Percentiles rank a stretch among this genome's conserved stretches.
phyloP scores from a whole-genome alignment of 2,888 invertebrate genomes.

The Ellobium chinense region DNA sequence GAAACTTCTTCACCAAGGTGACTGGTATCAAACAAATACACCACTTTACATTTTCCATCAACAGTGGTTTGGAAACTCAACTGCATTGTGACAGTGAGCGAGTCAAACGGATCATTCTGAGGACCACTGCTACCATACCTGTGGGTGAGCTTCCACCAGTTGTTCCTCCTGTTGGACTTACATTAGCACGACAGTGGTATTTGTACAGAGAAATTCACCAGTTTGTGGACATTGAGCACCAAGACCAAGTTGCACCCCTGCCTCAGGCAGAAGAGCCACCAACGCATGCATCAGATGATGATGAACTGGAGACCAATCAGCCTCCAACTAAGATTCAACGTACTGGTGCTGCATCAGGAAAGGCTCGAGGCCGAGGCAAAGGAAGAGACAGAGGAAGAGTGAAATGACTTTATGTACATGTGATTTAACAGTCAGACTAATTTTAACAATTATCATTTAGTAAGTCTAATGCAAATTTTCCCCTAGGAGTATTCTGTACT shows the following conservation, averaged over 20 bases:
- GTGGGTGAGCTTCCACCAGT: background rate
- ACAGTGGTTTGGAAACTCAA: background rate
- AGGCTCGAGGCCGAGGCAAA: too few relatives aligned
- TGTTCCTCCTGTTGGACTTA: constrained; percentile 11
- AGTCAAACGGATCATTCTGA: background rate
- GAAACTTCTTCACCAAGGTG: constrained; percentile 29
- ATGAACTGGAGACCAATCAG: background rate
- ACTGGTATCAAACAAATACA: constrained; percentile 31
- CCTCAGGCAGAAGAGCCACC: background rate
- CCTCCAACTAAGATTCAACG: background rate
- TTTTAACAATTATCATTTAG: background rate
- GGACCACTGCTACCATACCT: background rate
- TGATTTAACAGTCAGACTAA: background rate
- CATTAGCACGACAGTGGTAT: background rate
- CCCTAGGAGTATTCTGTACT: background rate
- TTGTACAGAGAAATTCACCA: constrained; percentile 3
- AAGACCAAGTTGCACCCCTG: background rate
- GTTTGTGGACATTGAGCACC: background rate
- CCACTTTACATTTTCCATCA: background rate
- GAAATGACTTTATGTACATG: background rate
- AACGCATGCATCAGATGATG: background rate
- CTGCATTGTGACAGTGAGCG: background rate
- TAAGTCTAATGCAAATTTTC: background rate
- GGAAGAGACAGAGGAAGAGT: background rate
- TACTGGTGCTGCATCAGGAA: too few relatives aligned